These are phyloP conservation scores for Nymphalis polychloros DNA, from an alignment of 2,888 invertebrate species.

Conservation along the genomic window DNA sequence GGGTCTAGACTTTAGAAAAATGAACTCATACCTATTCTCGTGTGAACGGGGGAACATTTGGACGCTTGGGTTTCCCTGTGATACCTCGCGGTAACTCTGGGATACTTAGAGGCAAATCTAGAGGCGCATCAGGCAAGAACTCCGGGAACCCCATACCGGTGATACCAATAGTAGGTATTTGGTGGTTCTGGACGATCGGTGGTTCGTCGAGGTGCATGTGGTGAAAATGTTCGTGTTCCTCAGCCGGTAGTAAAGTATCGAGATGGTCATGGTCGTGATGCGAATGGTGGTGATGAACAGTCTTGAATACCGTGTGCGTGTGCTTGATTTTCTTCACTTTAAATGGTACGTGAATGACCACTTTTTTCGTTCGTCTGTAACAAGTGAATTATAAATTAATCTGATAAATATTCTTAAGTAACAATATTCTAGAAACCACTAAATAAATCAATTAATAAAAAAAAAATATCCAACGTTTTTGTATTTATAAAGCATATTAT, in stretches of 20 bases:
- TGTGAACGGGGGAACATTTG: slow-evolving; percentile 60
- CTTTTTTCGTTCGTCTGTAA: slow-evolving; percentile 82
- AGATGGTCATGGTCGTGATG: slow-evolving; percentile 56
- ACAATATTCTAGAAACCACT: background rate
- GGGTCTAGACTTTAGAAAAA: too few species aligned
- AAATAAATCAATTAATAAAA: background rate
- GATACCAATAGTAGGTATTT: slow-evolving; percentile 43
- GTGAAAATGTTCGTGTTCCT: slow-evolving; percentile 78
- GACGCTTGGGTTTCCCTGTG: slow-evolving; percentile 51
- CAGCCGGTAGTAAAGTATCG: slow-evolving; percentile 51
- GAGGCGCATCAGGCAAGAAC: slow-evolving; percentile 66
- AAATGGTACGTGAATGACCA: slow-evolving; percentile 85
- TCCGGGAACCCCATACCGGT: slow-evolving; percentile 69
- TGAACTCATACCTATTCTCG: slow-evolving; percentile 29
- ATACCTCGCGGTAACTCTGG: slow-evolving; percentile 56
- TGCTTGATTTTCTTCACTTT: slow-evolving; percentile 86
- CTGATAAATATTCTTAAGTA: background rate
- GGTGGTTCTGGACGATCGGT: slow-evolving; percentile 59
- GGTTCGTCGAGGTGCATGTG: slow-evolving; percentile 69
- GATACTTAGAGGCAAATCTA: slow-evolving; percentile 54
- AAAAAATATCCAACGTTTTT: background rate
- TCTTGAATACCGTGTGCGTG: slow-evolving; percentile 87
- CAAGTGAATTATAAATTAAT: background rate
- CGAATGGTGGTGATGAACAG: slow-evolving; percentile 81
- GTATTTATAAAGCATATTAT: too few species aligned